Evolutionary conservation across 2,113 vertebrate species (phyloP).

Genomic region (Cyanoderma ruficeps): DNA sequence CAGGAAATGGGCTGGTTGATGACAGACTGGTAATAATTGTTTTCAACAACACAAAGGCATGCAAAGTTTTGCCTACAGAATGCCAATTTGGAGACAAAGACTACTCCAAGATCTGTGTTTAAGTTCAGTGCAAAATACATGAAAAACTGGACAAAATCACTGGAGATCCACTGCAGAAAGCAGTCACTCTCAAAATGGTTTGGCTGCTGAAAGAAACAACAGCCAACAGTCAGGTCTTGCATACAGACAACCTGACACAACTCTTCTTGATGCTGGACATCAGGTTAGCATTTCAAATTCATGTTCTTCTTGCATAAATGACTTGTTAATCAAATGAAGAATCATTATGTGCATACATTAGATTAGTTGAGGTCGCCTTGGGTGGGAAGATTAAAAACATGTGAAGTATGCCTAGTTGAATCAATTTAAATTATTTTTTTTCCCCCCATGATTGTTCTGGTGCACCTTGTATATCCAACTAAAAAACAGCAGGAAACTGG

Average conservation of each 20-base stretch:
- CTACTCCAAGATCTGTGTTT: neutral
- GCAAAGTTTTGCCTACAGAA: neutral
- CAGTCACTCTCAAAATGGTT: neutral
- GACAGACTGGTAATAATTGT: neutral
- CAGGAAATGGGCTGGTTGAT: neutral
- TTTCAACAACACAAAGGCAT: neutral
- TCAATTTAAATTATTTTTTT: neutral
- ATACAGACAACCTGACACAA: neutral
- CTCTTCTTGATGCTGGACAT: neutral
- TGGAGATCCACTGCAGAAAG: neutral
- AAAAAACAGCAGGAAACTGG: neutral
- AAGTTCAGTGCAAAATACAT: neutral
- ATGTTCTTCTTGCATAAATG: neutral
- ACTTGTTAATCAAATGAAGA: slow-evolving; percentile 28
- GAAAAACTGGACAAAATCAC: neutral
- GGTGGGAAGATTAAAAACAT: neutral
- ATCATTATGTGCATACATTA: neutral
- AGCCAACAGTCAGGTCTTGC: neutral
- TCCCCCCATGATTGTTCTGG: neutral
- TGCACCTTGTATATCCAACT: neutral
- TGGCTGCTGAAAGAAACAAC: neutral
- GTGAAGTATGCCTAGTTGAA: neutral
- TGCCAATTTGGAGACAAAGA: neutral
- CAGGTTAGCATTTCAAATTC: neutral
- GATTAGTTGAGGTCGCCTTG: neutral